Conservation (phyloP, 1,140 invertebrate species). For the Cherax destructor region DNA sequence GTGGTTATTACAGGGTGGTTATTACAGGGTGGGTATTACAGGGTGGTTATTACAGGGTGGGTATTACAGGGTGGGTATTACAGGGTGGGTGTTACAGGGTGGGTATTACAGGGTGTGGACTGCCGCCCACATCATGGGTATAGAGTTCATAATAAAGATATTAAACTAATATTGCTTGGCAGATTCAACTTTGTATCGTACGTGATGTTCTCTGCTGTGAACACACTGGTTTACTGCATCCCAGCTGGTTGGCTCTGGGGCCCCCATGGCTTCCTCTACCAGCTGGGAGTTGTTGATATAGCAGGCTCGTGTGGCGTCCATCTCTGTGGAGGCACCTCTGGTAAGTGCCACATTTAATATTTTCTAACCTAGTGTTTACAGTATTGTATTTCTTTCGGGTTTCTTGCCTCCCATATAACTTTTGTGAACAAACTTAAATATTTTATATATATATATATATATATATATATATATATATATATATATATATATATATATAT, state of each 20-base stretch:
- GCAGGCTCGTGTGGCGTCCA: slow-evolving; percentile 95
- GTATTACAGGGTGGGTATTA: too few species aligned
- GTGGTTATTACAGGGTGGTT: too few species aligned
- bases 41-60: too few species aligned
- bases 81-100: too few species aligned
- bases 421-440: not conserved
- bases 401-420: too few species aligned
- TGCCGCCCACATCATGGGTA: too few species aligned
- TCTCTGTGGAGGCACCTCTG: slow-evolving; percentile 84
- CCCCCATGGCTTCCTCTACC: slow-evolving; percentile 88
- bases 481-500: slow-evolving; percentile 27
- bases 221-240: slow-evolving; percentile 93
- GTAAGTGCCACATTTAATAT: slow-evolving; percentile 66
- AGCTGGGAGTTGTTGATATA: slow-evolving; percentile 89
- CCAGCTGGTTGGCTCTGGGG: slow-evolving; percentile 96
- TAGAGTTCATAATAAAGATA: too few species aligned
- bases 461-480: slow-evolving; percentile 27
- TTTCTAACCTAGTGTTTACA: too few species aligned
- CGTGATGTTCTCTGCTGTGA: slow-evolving; percentile 91
- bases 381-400: too few species aligned
- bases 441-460: slow-evolving; percentile 11
- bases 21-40: too few species aligned
- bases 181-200: slow-evolving; percentile 94
- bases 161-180: not conserved
- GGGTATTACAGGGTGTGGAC: too few species aligned